A percentile compares a stretch with the other conserved stretches of the same genome.
Conservation (phyloP, 2,113 vertebrate genomes). For the Upupa epops region DNA sequence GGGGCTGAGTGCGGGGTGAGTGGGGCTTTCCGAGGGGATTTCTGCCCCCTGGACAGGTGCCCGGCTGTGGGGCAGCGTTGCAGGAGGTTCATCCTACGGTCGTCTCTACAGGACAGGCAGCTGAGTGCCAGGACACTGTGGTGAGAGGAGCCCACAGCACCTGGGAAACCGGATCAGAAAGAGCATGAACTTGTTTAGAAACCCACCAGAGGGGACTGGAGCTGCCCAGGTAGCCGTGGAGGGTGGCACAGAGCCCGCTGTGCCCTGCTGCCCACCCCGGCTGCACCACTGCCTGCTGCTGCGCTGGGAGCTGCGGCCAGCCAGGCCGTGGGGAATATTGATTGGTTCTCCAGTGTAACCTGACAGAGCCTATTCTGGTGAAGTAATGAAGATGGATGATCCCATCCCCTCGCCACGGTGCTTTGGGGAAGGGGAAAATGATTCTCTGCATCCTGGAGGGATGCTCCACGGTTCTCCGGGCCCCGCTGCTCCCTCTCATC, state of each 20-base stretch:
- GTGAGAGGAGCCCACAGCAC: neutral
- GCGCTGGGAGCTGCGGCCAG: neutral
- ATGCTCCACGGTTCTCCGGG: rapidly evolving
- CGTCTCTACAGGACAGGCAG: neutral
- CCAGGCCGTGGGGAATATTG: slow-evolving; percentile 60
- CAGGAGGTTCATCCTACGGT: neutral
- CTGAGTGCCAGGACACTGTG: rapidly evolving
- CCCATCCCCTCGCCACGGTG: neutral
- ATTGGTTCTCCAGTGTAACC: slow-evolving; percentile 67
- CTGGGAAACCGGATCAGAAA: rapidly evolving
- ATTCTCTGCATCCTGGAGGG: slow-evolving; percentile 24
- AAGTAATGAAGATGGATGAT: slow-evolving; percentile 78
- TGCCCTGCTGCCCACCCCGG: neutral
- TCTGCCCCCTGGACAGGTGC: neutral
- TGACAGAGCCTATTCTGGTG: slow-evolving; percentile 64
- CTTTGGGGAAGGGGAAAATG: slow-evolving; percentile 41
- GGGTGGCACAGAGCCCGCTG: neutral
- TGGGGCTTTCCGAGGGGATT: rapidly evolving
- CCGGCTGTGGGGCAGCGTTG: rapidly evolving
- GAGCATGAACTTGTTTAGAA: rapidly evolving
- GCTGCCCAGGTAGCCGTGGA: neutral
- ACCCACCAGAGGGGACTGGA: rapidly evolving
- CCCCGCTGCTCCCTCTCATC: neutral
- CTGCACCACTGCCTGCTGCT: neutral
- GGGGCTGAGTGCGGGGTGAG: neutral